Percentiles rank a stretch among this genome's conserved stretches.
Conservation (phyloP, 2,888 invertebrate genomes). For the Cyrtodaria siliqua region DNA sequence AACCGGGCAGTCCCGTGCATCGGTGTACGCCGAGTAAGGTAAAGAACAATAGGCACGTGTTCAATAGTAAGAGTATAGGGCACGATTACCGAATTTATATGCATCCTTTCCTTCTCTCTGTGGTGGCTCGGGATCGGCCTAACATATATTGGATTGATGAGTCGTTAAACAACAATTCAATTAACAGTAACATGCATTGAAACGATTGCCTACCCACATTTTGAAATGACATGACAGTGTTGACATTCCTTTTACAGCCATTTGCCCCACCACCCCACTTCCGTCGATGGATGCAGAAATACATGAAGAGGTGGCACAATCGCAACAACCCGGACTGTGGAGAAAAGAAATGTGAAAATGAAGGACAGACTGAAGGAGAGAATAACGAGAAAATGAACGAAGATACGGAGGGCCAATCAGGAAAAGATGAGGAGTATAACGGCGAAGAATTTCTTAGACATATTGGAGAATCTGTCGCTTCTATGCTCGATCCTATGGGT, state of each 20-base stretch:
- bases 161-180: too few relatives aligned
- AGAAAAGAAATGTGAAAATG: constrained; percentile 18
- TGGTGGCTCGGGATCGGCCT: too few relatives aligned
- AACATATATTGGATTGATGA: too few relatives aligned
- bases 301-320: constrained; percentile 75
- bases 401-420: constrained; percentile 46
- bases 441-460: constrained; percentile 85
- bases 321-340: constrained; percentile 58
- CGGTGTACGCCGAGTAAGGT: too few relatives aligned
- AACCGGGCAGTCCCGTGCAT: too few relatives aligned
- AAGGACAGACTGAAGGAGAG: constrained; percentile 45
- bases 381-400: constrained; percentile 47
- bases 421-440: constrained; percentile 47
- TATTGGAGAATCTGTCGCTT: constrained; percentile 87
- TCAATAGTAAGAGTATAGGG: too few relatives aligned
- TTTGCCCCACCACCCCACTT: constrained; percentile 78
- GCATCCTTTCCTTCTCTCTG: too few relatives aligned
- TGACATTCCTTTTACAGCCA: constrained; percentile 16
- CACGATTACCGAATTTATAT: too few relatives aligned
- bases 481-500: constrained; percentile 87
- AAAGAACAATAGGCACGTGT: too few relatives aligned
- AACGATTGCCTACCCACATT: too few relatives aligned
- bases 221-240: too few relatives aligned
- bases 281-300: constrained; percentile 80
- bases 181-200: too few relatives aligned